A percentile compares a stretch with the other conserved stretches of the same genome.
These are phyloP conservation scores for Cotesia vestalis DNA, from an alignment of 1,140 invertebrate genomes.

Conservation along the genomic window DNA sequence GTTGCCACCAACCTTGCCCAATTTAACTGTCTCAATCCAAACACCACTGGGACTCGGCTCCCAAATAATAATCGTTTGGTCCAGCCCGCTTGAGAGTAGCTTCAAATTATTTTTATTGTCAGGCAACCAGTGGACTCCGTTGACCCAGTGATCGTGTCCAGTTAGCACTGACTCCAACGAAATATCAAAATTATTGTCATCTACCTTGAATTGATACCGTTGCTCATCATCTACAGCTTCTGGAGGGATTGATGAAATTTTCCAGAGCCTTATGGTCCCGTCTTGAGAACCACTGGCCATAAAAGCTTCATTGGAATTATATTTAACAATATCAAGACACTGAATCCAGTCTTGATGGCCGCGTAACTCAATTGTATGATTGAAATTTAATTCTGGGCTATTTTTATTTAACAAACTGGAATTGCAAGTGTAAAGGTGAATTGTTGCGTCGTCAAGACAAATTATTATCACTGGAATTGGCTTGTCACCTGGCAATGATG, in stretches of 20 bases:
- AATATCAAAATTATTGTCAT: constrained; percentile 66
- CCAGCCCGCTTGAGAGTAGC: constrained; percentile 90
- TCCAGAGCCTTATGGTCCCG: constrained; percentile 86
- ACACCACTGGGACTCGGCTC: constrained; percentile 71
- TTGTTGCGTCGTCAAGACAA: constrained; percentile 78
- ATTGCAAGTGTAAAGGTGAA: constrained; percentile 72
- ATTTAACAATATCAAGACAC: constrained; percentile 75
- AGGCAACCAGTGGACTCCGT: constrained; percentile 86
- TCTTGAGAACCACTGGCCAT: constrained; percentile 90
- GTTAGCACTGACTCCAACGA: constrained; percentile 86
- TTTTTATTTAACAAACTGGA: constrained; percentile 31
- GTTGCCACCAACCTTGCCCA: constrained; percentile 93
- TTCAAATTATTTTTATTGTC: constrained; percentile 60
- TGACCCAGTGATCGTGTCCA: constrained; percentile 95
- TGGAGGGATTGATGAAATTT: constrained; percentile 66
- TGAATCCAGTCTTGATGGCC: constrained; percentile 91
- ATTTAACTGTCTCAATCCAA: constrained; percentile 84
- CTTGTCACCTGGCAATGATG: constrained; percentile 61
- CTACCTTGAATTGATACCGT: constrained; percentile 62
- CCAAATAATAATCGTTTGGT: constrained; percentile 96
- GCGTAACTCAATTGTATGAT: constrained; percentile 63
- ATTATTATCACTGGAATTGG: constrained; percentile 72
- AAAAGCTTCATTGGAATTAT: constrained; percentile 71
- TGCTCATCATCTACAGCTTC: constrained; percentile 57
- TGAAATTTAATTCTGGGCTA: constrained; percentile 50